These are phyloP conservation scores for Trinectes maculatus DNA, from an alignment of 2,113 vertebrate species.

Conservation along the genomic window DNA sequence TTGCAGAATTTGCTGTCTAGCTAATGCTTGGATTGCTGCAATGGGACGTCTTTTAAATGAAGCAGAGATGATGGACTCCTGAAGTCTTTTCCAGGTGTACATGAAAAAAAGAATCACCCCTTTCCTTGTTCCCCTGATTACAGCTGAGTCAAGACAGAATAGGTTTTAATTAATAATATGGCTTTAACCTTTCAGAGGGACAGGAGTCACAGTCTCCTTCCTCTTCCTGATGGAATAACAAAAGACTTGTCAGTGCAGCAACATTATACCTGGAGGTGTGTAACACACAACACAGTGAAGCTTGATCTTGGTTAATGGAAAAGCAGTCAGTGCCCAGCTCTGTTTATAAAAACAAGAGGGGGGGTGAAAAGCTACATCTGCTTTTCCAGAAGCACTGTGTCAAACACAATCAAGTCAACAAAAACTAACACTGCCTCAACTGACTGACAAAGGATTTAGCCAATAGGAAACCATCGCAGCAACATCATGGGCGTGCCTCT, in stretches of 20 bases:
- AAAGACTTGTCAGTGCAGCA: conserved; percentile 18
- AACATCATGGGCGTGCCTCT: conserved; percentile 64
- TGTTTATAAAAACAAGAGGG: not conserved
- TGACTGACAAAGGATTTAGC: conserved; percentile 58
- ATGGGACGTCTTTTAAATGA: conserved; percentile 31
- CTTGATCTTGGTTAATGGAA: conserved; percentile 16
- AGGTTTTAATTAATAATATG: conserved; percentile 9
- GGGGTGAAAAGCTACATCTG: conserved; percentile 18
- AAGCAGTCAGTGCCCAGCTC: conserved; percentile 36
- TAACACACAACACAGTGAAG: conserved; percentile 11
- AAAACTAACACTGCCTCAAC: conserved; percentile 70
- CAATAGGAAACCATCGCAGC: conserved; percentile 38
- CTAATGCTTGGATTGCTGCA: conserved; percentile 57
- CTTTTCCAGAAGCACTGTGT: conserved; percentile 35
- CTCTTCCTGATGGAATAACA: conserved; percentile 16
- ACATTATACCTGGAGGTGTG: conserved; percentile 22
- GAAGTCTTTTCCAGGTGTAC: conserved; percentile 31
- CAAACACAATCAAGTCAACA: conserved; percentile 53
- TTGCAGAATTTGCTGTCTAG: conserved; percentile 56
- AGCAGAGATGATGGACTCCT: conserved; percentile 50
- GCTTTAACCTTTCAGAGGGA: conserved; percentile 16
- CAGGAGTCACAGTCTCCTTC: not conserved
- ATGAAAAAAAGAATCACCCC: conserved; percentile 19
- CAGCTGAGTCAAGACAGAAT: conserved; percentile 13
- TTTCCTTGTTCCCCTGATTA: conserved; percentile 6